Evolutionary conservation across 2,888 invertebrate species (phyloP), one percentile per base, ranked within the genome.

Genomic region (Vesta saturnalis): DNA sequence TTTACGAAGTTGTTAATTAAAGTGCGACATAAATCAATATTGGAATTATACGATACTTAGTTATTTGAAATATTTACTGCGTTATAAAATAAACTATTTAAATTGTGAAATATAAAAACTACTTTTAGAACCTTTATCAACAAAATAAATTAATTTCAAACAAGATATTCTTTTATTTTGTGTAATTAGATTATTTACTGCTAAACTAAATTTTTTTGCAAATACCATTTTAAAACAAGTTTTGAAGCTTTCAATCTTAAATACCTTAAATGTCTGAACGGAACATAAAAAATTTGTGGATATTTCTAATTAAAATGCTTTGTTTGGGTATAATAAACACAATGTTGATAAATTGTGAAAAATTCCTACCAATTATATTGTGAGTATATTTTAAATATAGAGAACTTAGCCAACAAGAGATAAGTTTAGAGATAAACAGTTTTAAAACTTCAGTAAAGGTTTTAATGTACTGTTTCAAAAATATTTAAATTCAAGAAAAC

Each of bases 1-100:
- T 52, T 52, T 52, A 52, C 52, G 52, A 52, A 52, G 52, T 52
- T 52, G 52, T 52, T 52, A 52, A 52, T 52, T 52, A 52, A 52
- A 52, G 52, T 52, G 52, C 18, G 52, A 52, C 52, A 52, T 52
- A 52, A 52, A 52, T 52, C 52, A 52, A 52, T 52, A 52, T 52
- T 19, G 52, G 52, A 52, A 52, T 16, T 52, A 21, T 52, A 52
- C 52, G 52, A 52, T 52, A 52, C 52, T 52, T 52, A 52, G 52
- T 21, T 52, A 52, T 52, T 52, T 19, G 19, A 52, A 52, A 3
- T 52, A 52, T 52, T 52, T n/a, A 19, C 52, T 10, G 52, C 19
- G 18, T 52, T 52, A 52, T 52, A 52, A 52, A 52, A 52, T n/a
- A 19, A 52, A 52, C 49, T 18, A 52, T 52, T 52, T 52, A 21